Conservation (phyloP, 2,113 vertebrate species). For the Sander vitreus region DNA sequence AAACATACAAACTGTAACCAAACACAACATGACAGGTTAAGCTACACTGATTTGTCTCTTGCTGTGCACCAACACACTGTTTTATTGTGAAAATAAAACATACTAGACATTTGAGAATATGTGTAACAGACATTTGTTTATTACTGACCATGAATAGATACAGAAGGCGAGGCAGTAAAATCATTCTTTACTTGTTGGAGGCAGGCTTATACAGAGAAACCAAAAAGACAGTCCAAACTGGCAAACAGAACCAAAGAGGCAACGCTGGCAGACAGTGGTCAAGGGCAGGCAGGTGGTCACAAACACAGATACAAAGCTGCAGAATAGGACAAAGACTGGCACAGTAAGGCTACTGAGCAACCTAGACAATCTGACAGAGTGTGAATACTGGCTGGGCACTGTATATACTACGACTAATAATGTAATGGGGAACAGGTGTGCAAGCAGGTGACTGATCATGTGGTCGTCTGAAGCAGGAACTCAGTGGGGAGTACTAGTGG, state of each 20-base stretch:
- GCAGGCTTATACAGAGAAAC: slow-evolving; percentile 3
- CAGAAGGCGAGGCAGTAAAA: slow-evolving; percentile 7
- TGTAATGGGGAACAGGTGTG: slow-evolving; percentile 6
- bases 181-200: neutral
- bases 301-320: slow-evolving; percentile 5
- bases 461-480: neutral
- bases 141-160: slow-evolving; percentile 1
- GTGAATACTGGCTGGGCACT: neutral
- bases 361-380: slow-evolving; percentile 2
- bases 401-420: neutral
- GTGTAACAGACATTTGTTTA: neutral
- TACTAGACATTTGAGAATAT: neutral
- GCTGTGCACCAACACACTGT: neutral
- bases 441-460: slow-evolving; percentile 12
- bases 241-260: slow-evolving; percentile 16
- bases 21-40: neutral
- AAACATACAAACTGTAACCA: neutral
- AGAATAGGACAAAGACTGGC: slow-evolving; percentile 22
- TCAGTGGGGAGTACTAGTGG: slow-evolving; percentile 14
- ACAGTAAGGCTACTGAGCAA: neutral
- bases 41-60: neutral
- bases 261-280: slow-evolving; percentile 15
- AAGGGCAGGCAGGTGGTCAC: slow-evolving; percentile 25
- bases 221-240: slow-evolving; percentile 14
- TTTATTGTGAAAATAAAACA: neutral